These are phyloP conservation scores for Regulus satrapa DNA, from an alignment of 2,113 vertebrate genomes.

Conservation along the genomic window DNA sequence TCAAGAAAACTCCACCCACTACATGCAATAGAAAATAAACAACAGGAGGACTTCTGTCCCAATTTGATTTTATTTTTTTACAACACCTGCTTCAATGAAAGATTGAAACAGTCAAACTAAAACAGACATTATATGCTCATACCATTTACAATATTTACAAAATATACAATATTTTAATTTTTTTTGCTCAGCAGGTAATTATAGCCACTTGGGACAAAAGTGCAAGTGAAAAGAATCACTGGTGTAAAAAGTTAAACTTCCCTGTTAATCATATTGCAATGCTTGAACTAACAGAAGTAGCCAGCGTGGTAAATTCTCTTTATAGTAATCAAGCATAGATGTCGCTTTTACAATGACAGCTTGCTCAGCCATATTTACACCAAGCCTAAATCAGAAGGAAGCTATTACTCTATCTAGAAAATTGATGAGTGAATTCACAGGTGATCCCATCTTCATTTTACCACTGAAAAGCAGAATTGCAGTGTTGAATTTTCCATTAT, in stretches of 20 bases:
- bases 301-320: not conserved
- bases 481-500: constrained; percentile 7
- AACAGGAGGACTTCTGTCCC: not conserved
- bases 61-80: constrained; percentile 52
- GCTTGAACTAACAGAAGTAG: not conserved
- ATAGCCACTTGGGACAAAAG: constrained; percentile 30
- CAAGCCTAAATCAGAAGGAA: not conserved
- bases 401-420: not conserved
- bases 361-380: not conserved
- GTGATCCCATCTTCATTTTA: not conserved
- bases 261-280: not conserved
- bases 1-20: not conserved
- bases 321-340: not conserved
- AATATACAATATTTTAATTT: constrained; percentile 2
- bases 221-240: constrained; percentile 4
- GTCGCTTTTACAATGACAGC: not conserved
- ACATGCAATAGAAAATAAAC: not conserved
- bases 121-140: not conserved
- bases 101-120: constrained; percentile 43
- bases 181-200: not conserved
- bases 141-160: constrained; percentile 55
- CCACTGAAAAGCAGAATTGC: not conserved
- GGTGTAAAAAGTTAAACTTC: not conserved
- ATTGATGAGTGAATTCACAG: not conserved
- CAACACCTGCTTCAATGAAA: constrained; percentile 51